Conservation (phyloP, 1,140 invertebrate genomes). For the Dreissena rostriformis region DNA sequence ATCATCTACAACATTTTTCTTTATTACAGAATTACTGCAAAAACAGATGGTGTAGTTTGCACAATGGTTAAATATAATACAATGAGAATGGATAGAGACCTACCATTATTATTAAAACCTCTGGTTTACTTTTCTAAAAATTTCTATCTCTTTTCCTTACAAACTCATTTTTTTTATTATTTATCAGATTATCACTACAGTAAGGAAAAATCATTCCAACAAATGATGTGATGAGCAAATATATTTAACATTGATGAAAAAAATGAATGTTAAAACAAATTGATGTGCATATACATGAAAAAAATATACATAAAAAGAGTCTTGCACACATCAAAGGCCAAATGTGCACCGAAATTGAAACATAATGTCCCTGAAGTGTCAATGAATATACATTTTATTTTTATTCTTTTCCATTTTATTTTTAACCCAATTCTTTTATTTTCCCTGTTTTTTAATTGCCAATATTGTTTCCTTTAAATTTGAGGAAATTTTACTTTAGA, state of each 20-base stretch:
- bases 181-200: background rate
- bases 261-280: background rate
- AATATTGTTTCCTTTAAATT: background rate
- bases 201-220: background rate
- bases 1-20: too few relatives aligned
- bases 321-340: background rate
- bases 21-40: too few relatives aligned
- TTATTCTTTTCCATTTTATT: background rate
- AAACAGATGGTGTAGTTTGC: too few relatives aligned
- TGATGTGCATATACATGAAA: background rate
- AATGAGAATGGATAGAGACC: too few relatives aligned
- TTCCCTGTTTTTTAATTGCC: background rate
- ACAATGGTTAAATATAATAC: too few relatives aligned
- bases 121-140: background rate
- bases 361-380: background rate
- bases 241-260: background rate
- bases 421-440: background rate
- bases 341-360: background rate
- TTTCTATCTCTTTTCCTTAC: background rate
- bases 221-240: background rate
- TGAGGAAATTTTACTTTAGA: too few relatives aligned
- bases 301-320: background rate
- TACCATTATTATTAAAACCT: background rate
- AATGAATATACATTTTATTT: background rate
- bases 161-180: background rate